Conservation (phyloP, 2,888 invertebrate species). For the Geotrupes spiniger region DNA sequence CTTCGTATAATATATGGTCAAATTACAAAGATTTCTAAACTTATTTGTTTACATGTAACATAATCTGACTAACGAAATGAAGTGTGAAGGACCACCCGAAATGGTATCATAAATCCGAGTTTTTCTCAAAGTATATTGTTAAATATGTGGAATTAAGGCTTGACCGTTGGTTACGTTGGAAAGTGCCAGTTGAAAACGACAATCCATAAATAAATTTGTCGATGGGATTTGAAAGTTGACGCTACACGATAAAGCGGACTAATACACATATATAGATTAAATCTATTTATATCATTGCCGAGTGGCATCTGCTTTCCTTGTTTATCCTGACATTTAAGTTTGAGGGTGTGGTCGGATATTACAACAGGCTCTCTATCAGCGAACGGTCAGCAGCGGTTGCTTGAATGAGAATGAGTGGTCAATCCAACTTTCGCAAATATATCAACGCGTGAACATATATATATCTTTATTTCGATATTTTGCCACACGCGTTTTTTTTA, state of each 20-base stretch:
- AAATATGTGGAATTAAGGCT: constrained; percentile 1
- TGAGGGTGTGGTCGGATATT: constrained; percentile 17
- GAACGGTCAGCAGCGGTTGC: background rate
- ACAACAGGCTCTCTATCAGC: background rate
- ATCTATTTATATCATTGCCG: constrained; percentile 7
- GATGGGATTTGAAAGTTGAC: constrained; percentile 5
- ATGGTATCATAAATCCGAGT: background rate
- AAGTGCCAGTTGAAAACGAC: constrained; percentile 2
- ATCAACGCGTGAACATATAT: constrained; percentile 3
- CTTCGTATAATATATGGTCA: background rate
- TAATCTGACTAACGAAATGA: constrained; percentile 1
- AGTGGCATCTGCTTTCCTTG: constrained; percentile 17
- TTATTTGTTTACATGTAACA: constrained; percentile 1
- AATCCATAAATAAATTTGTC: constrained; percentile 1
- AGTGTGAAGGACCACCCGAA: constrained; percentile 1
- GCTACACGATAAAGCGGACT: constrained; percentile 2
- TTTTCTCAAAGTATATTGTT: too few species aligned
- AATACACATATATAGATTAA: constrained; percentile 7
- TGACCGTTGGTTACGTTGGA: constrained; percentile 2
- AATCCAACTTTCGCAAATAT: constrained; percentile 21
- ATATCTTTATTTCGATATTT: too few species aligned
- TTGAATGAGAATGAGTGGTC: constrained; percentile 8
- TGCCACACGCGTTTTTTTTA: too few species aligned
- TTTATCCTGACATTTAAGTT: constrained; percentile 14
- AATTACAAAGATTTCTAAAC: background rate